These are phyloP conservation scores for Abscondita cerata DNA, from an alignment of 2,888 invertebrate species.

Conservation along the genomic window DNA sequence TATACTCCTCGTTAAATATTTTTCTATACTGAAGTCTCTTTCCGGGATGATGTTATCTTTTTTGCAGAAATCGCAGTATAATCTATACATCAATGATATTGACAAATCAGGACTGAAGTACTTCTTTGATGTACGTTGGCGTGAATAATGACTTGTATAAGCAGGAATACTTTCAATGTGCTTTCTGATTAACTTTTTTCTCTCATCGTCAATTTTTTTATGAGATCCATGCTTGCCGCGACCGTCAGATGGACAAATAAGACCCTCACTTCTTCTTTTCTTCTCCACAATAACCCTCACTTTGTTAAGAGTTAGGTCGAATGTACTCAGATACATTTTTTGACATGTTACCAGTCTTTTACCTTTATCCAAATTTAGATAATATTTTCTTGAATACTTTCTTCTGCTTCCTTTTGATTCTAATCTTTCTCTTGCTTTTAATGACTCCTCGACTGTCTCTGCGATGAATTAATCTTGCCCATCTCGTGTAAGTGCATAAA, in stretches of 20 bases:
- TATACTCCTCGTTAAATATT: slow-evolving; percentile 10
- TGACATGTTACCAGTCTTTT: not conserved
- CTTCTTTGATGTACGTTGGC: not conserved
- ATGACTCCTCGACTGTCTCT: not conserved
- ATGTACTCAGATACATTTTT: not conserved
- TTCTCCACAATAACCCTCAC: not conserved
- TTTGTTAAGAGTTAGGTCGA: not conserved
- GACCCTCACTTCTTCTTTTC: not conserved
- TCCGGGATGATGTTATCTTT: not conserved
- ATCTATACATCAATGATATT: not conserved
- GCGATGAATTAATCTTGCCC: too few species aligned
- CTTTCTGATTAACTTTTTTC: not conserved
- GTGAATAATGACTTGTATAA: slow-evolving; percentile 1
- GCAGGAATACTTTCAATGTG: not conserved
- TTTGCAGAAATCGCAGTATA: not conserved
- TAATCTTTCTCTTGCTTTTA: not conserved
- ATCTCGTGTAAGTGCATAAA: too few species aligned
- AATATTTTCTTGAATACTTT: not conserved
- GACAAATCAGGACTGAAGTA: not conserved
- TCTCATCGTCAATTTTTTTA: not conserved
- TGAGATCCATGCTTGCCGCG: slow-evolving; percentile 1
- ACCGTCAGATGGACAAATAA: not conserved
- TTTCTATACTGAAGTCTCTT: slow-evolving; percentile 5
- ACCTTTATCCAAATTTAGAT: not conserved
- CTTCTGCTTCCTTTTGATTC: not conserved